Evolutionary conservation across 2,888 invertebrate genomes (phyloP).

Genomic region (Thereva nobilitata): DNA sequence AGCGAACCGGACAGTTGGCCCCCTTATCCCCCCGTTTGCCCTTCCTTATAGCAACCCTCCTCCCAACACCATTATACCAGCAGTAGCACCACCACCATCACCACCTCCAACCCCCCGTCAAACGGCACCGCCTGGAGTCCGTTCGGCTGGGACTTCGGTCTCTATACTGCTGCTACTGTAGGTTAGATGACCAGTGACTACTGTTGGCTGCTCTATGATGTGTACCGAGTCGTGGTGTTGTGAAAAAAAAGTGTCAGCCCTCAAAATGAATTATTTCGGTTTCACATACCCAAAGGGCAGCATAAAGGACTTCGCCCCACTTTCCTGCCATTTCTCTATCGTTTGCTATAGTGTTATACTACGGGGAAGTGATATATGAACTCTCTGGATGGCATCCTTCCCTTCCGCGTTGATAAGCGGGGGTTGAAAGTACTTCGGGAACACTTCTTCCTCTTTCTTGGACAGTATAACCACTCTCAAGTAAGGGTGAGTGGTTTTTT

Average conservation of each 20-base stretch:
- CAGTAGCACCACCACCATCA: too few relatives aligned
- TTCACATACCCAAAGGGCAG: conserved; percentile 24
- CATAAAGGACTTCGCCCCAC: conserved; percentile 3
- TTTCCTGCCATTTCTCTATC: conserved; percentile 6
- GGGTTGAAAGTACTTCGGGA: not conserved
- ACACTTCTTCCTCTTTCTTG: not conserved
- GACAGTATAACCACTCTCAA: too few relatives aligned
- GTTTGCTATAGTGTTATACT: too few relatives aligned
- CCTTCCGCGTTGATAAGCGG: too few relatives aligned
- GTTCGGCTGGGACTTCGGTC: not conserved
- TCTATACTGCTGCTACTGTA: conserved; percentile 4
- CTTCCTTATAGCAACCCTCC: too few relatives aligned
- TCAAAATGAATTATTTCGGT: conserved; percentile 39
- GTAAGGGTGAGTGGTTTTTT: too few relatives aligned
- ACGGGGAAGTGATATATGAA: conserved; percentile 22
- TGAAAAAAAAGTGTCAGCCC: conserved; percentile 40
- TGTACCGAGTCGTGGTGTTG: conserved; percentile 24
- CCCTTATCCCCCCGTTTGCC: not conserved
- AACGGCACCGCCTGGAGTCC: too few relatives aligned
- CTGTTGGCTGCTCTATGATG: conserved; percentile 12
- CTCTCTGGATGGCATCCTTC: conserved; percentile 11
- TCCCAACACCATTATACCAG: too few relatives aligned
- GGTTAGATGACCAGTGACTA: conserved; percentile 8
- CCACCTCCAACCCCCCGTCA: too few relatives aligned
- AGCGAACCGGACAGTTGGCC: conserved; percentile 15